Evolutionary conservation across 2,797 vertebrate genomes (phyloP).

Genomic region (Odontamblyopus rebecca): DNA sequence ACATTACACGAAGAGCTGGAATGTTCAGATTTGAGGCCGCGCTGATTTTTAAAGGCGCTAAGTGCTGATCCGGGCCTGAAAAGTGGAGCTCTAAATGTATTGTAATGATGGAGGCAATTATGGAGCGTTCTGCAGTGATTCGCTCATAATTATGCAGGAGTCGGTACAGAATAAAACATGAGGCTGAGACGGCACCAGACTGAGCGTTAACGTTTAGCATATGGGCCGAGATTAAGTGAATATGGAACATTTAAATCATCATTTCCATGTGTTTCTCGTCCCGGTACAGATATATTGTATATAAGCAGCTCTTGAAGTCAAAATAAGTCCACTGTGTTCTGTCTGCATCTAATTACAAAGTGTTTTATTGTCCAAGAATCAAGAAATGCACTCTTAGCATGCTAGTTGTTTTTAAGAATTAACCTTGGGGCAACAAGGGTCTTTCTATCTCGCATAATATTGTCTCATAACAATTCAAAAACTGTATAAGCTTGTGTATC

Average conservation of each 20-base stretch:
- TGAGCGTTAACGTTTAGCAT: background rate
- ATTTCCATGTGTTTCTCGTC: too few species aligned
- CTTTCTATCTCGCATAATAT: too few species aligned
- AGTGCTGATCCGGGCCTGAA: background rate
- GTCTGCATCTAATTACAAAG: too few species aligned
- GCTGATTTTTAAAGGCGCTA: background rate
- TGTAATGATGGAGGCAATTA: background rate
- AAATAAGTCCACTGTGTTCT: too few species aligned
- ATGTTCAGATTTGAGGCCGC: background rate
- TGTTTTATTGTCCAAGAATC: too few species aligned
- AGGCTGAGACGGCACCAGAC: background rate
- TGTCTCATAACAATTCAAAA: too few species aligned
- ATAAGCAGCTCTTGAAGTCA: too few species aligned
- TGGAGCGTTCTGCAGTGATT: conserved; percentile 1
- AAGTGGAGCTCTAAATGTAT: background rate
- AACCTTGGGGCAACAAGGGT: too few species aligned
- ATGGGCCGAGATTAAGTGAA: background rate
- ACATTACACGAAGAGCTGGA: background rate
- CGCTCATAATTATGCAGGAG: background rate
- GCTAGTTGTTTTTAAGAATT: too few species aligned
- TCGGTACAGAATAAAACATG: conserved; percentile 1
- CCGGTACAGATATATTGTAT: too few species aligned
- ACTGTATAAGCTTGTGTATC: too few species aligned
- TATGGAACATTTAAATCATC: background rate
- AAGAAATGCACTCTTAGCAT: too few species aligned